These are phyloP conservation scores for Enteromius treurensis DNA, from an alignment of 2,797 vertebrate genomes.

Conservation along the genomic window DNA sequence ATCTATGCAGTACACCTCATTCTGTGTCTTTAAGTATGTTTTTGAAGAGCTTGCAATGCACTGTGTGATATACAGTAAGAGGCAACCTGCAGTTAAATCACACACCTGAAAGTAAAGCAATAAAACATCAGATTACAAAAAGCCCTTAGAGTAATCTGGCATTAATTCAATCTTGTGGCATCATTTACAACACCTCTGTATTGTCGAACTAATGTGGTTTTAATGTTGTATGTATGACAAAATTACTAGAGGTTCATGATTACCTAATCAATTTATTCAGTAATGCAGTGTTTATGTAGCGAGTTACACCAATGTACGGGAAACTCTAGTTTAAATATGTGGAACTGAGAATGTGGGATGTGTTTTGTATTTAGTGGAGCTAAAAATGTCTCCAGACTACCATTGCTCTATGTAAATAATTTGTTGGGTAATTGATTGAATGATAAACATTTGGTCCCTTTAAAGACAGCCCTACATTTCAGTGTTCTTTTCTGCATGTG, in stretches of 20 bases:
- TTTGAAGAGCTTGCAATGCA: background rate
- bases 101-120: background rate
- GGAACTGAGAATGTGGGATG: background rate
- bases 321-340: background rate
- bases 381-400: background rate
- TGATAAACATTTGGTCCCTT: constrained; percentile 16
- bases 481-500: background rate
- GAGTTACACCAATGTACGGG: background rate
- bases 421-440: constrained; percentile 13
- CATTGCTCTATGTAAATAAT: background rate
- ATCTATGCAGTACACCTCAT: background rate
- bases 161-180: background rate
- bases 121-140: background rate
- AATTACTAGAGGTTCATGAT: background rate
- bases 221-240: background rate
- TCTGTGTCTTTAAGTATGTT: background rate
- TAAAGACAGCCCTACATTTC: background rate
- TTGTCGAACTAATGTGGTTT: background rate
- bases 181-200: background rate
- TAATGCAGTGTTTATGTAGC: background rate
- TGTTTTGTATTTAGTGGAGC: constrained; percentile 10
- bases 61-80: background rate
- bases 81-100: background rate
- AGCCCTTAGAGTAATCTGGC: background rate
- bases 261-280: background rate